These are phyloP conservation scores for Eospalax fontanierii DNA, from an alignment of 2,797 vertebrate genomes.

Conservation along the genomic window DNA sequence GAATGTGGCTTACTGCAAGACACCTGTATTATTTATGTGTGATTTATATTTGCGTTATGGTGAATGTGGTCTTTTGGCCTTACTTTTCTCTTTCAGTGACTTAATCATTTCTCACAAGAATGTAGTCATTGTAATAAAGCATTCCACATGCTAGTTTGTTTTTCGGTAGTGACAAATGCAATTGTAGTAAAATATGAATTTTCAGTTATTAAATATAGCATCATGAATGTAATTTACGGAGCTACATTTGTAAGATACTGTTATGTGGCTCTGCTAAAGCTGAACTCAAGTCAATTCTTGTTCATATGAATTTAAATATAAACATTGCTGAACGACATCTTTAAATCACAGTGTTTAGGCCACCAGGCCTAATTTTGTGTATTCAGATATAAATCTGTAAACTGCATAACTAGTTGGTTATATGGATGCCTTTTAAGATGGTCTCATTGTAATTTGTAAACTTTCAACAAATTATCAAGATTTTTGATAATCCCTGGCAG, in stretches of 20 bases:
- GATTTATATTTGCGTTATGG: slow-evolving; percentile 92
- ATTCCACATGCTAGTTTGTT: slow-evolving; percentile 87
- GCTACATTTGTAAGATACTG: slow-evolving; percentile 71
- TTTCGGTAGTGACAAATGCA: slow-evolving; percentile 90
- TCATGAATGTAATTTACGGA: slow-evolving; percentile 87
- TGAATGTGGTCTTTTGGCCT: slow-evolving; percentile 91
- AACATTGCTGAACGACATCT: neutral
- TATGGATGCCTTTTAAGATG: slow-evolving; percentile 75
- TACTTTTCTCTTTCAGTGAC: slow-evolving; percentile 91
- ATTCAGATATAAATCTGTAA: slow-evolving; percentile 56
- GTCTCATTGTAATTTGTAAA: slow-evolving; percentile 77
- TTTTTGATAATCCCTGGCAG: slow-evolving; percentile 48
- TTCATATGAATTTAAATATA: slow-evolving; percentile 69
- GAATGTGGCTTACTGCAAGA: slow-evolving; percentile 90
- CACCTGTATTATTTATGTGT: slow-evolving; percentile 93
- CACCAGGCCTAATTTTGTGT: slow-evolving; percentile 52
- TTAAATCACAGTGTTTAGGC: slow-evolving; percentile 77
- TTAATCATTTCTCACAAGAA: slow-evolving; percentile 92
- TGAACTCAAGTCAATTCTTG: slow-evolving; percentile 56
- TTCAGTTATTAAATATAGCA: slow-evolving; percentile 85
- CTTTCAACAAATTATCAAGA: slow-evolving; percentile 58
- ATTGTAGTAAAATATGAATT: slow-evolving; percentile 87
- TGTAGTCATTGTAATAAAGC: slow-evolving; percentile 91
- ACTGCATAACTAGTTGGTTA: slow-evolving; percentile 71
- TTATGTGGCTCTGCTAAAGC: slow-evolving; percentile 50